phyloP scores from a whole-genome alignment of 37 sponge, comb jelly and placozoan genomes.

The Lycopodina hypogea region DNA sequence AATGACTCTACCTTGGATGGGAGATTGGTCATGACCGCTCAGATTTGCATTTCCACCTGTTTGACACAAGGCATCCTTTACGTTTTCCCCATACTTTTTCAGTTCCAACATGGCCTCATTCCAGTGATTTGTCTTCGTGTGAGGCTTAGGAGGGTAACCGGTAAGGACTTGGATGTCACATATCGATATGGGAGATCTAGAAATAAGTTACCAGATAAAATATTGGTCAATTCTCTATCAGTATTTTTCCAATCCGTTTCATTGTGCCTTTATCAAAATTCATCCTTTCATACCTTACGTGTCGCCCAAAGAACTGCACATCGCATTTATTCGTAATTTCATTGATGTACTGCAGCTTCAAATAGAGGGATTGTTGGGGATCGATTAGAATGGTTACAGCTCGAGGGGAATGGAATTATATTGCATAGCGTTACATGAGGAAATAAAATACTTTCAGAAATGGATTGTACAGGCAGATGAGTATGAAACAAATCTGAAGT shows the following conservation, averaged over 20 bases:
- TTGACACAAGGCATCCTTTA: conserved; percentile 47
- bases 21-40: not conserved
- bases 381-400: not conserved
- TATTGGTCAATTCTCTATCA: no score
- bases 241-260: not conserved
- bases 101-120: conserved; percentile 70
- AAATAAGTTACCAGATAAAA: no score
- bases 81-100: conserved; percentile 67
- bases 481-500: not conserved
- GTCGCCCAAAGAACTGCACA: conserved; percentile 93
- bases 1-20: not conserved
- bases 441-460: not conserved
- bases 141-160: conserved; percentile 65
- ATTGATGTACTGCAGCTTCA: conserved; percentile 54
- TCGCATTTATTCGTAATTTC: conserved; percentile 85
- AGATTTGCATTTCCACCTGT: not conserved
- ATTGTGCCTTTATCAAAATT: not conserved
- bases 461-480: not conserved
- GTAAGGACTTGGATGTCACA: conserved; percentile 51
- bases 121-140: conserved; percentile 75
- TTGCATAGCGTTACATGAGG: no score
- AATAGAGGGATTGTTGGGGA: not conserved
- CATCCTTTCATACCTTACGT: conserved; percentile 54
- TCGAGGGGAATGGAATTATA: not conserved
- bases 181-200: conserved; percentile 52